Percentiles rank a stretch among this genome's conserved stretches.
Conservation (phyloP, 2,113 vertebrate genomes). For the Hylia prasina region DNA sequence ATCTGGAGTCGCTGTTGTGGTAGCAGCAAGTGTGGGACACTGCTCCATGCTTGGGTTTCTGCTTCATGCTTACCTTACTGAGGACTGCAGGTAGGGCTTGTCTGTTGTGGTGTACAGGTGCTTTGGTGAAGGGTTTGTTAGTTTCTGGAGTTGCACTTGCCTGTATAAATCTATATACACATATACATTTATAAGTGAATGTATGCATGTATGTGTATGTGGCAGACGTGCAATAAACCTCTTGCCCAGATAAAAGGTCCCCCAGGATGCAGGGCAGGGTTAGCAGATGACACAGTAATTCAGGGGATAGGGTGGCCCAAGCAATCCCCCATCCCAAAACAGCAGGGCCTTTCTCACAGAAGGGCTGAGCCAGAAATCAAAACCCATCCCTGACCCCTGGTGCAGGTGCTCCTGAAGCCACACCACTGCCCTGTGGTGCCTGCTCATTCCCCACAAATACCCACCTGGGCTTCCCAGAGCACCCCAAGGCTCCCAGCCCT, state of each 20-base stretch:
- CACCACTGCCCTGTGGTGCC: not conserved
- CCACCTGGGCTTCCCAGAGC: not conserved
- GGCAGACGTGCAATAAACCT: not conserved
- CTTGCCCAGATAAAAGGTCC: not conserved
- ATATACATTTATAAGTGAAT: not conserved
- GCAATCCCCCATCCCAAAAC: rapidly evolving
- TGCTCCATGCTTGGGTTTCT: rapidly evolving
- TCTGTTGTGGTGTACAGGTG: not conserved
- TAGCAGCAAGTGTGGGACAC: not conserved
- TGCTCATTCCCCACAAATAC: not conserved
- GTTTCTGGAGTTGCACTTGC: not conserved
- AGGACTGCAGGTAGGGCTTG: not conserved
- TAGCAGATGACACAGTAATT: not conserved
- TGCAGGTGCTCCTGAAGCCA: not conserved
- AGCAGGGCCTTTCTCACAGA: not conserved
- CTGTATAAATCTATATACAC: not conserved
- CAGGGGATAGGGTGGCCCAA: not conserved
- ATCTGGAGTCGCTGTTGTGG: rapidly evolving
- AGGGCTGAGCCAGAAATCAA: not conserved
- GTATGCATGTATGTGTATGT: not conserved
- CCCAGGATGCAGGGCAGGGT: not conserved
- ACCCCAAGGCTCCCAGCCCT: not conserved
- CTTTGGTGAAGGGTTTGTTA: not conserved
- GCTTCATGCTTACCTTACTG: not conserved
- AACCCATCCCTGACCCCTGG: not conserved